Conservation (phyloP, 2,888 invertebrate species). For the Papilio gigon region DNA sequence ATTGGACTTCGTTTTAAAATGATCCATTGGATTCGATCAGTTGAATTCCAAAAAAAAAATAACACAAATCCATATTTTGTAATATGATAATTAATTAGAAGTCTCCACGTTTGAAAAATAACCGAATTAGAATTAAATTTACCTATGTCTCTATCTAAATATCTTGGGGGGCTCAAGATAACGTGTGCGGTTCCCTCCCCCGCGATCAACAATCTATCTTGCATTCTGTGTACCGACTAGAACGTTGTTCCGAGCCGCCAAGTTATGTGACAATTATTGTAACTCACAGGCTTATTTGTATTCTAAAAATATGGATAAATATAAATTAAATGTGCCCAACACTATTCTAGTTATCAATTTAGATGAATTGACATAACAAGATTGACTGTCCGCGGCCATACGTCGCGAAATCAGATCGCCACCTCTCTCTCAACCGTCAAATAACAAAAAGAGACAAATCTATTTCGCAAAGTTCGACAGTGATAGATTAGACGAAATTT, state of each 20-base stretch:
- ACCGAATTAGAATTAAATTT: too few relatives aligned
- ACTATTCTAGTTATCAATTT: constrained; percentile 32
- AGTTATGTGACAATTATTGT: too few relatives aligned
- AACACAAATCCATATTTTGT: not conserved
- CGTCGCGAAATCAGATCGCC: constrained; percentile 28
- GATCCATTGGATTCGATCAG: not conserved
- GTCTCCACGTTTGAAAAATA: too few relatives aligned
- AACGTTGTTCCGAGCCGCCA: too few relatives aligned
- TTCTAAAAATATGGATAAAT: not conserved
- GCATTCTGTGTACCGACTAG: too few relatives aligned
- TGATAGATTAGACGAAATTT: constrained; percentile 31
- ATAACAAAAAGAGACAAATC: constrained; percentile 25
- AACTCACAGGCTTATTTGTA: too few relatives aligned
- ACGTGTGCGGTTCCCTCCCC: too few relatives aligned
- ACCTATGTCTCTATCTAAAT: too few relatives aligned
- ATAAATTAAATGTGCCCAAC: not conserved
- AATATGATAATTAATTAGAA: too few relatives aligned
- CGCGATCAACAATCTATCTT: too few relatives aligned
- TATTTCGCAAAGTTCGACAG: constrained; percentile 13
- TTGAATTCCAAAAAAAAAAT: not conserved
- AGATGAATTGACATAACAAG: constrained; percentile 29
- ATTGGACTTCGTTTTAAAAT: not conserved
- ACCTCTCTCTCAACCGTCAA: constrained; percentile 24
- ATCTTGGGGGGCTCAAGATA: too few relatives aligned
- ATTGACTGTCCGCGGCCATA: constrained; percentile 29